Conservation (phyloP, 2,797 vertebrate genomes). For the Acipenser ruthenus region DNA sequence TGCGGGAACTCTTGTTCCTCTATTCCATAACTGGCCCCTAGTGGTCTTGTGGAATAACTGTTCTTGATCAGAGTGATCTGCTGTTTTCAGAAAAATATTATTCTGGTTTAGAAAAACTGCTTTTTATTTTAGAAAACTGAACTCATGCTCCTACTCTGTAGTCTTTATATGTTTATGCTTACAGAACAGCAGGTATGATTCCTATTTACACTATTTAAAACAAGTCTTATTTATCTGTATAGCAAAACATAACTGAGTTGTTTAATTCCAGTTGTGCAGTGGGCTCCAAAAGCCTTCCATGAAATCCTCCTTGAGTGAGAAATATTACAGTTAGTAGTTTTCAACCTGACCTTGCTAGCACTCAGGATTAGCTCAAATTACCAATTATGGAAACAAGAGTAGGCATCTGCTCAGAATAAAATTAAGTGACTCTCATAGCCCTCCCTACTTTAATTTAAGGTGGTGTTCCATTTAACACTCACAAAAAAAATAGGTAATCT, state of each 20-base stretch:
- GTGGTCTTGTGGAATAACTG: too few relatives aligned
- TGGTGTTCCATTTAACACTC: background rate
- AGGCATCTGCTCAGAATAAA: background rate
- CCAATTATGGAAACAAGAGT: slow-evolving; percentile 32
- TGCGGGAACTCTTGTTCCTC: too few relatives aligned
- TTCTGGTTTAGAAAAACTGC: too few relatives aligned
- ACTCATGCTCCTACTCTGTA: too few relatives aligned
- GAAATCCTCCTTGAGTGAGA: slow-evolving; percentile 25
- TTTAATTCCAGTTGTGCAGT: background rate
- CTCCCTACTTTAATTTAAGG: background rate
- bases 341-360: slow-evolving; percentile 28
- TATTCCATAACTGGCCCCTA: too few relatives aligned
- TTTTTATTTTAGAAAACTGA: too few relatives aligned
- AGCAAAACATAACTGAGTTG: background rate
- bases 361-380: slow-evolving; percentile 33
- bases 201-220: background rate
- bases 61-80: too few relatives aligned
- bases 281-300: background rate
- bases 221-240: background rate
- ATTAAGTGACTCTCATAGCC: background rate
- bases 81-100: too few relatives aligned
- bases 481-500: background rate
- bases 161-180: background rate
- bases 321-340: slow-evolving; percentile 25
- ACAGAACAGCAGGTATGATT: slow-evolving; percentile 18